Conservation (phyloP, 2,888 invertebrate genomes). For the Pycnomerus fuliginosus region DNA sequence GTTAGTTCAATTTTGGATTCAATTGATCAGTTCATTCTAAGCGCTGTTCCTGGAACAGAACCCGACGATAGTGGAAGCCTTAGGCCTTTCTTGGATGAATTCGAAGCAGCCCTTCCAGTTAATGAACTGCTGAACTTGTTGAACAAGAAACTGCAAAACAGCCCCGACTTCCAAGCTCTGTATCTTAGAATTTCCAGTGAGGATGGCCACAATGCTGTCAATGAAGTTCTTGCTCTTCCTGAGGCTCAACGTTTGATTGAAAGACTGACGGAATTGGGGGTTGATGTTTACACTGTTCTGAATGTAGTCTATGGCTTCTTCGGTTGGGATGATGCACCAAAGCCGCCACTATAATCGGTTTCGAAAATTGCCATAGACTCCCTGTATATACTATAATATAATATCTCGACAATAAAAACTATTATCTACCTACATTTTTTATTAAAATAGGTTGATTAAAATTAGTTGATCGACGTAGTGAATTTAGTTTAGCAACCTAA, state of each 20-base stretch:
- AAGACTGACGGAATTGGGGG: no score
- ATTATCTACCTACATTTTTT: no score
- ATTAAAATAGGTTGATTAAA: no score
- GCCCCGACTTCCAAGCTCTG: slow-evolving; percentile 32
- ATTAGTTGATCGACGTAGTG: no score
- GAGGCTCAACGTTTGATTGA: no score
- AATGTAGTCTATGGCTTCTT: slow-evolving; percentile 1
- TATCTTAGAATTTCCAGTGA: slow-evolving; percentile 31
- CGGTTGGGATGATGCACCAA: slow-evolving; percentile 3
- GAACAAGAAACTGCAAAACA: slow-evolving; percentile 30
- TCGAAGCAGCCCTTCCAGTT: slow-evolving; percentile 17
- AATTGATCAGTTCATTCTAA: slow-evolving; percentile 27
- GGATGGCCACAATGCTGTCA: slow-evolving; percentile 28
- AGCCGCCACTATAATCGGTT: no score
- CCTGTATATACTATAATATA: no score
- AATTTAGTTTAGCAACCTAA: no score
- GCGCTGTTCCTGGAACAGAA: slow-evolving; percentile 9
- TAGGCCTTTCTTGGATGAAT: slow-evolving; percentile 21
- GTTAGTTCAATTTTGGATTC: slow-evolving; percentile 23
- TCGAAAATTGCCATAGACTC: no score
- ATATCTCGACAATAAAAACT: no score
- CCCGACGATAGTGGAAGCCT: slow-evolving; percentile 11
- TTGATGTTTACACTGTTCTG: slow-evolving; percentile 4
- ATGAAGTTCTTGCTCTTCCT: neutral
- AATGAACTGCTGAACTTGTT: slow-evolving; percentile 29